These are phyloP conservation scores for Amiota minor DNA, from an alignment of 2,888 invertebrate genomes.

Conservation along the genomic window DNA sequence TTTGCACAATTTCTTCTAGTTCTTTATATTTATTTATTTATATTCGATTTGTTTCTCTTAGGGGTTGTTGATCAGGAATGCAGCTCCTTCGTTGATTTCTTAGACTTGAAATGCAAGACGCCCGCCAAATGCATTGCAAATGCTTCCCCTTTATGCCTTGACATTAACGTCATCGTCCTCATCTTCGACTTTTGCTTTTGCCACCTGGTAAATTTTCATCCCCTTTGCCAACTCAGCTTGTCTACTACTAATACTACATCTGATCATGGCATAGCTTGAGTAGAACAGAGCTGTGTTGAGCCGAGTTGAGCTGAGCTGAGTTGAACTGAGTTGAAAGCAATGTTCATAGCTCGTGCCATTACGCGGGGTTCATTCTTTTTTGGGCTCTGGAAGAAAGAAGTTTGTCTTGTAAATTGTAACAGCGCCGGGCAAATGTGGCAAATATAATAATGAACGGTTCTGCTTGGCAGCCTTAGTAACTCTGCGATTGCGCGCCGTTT, in stretches of 20 bases:
- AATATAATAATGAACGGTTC: slow-evolving; percentile 53
- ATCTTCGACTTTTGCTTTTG: slow-evolving; percentile 35
- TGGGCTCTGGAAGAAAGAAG: slow-evolving; percentile 44
- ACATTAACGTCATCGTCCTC: slow-evolving; percentile 37
- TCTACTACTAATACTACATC: slow-evolving; percentile 45
- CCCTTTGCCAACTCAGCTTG: slow-evolving; percentile 48
- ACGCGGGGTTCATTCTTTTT: slow-evolving; percentile 54
- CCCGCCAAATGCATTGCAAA: slow-evolving; percentile 30
- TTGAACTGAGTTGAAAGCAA: not conserved
- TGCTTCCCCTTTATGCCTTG: not conserved
- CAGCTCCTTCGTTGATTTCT: slow-evolving; percentile 5
- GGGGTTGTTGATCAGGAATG: slow-evolving; percentile 19
- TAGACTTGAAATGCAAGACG: slow-evolving; percentile 8
- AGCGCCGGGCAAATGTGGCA: slow-evolving; percentile 56
- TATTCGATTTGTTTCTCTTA: slow-evolving; percentile 36
- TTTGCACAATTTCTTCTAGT: slow-evolving; percentile 59
- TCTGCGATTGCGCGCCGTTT: slow-evolving; percentile 39
- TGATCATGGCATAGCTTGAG: slow-evolving; percentile 44
- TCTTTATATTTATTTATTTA: slow-evolving; percentile 43
- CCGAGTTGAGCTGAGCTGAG: too few species aligned
- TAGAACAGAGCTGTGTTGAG: too few species aligned
- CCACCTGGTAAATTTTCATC: slow-evolving; percentile 61
- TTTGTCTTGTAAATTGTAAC: slow-evolving; percentile 52
- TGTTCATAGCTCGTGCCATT: slow-evolving; percentile 60
- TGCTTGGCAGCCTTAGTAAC: slow-evolving; percentile 55